A percentile compares a stretch with the other conserved stretches of the same genome.
Evolutionary conservation across 2,113 vertebrate genomes (phyloP).

Genomic region (Xenopus laevis): DNA sequence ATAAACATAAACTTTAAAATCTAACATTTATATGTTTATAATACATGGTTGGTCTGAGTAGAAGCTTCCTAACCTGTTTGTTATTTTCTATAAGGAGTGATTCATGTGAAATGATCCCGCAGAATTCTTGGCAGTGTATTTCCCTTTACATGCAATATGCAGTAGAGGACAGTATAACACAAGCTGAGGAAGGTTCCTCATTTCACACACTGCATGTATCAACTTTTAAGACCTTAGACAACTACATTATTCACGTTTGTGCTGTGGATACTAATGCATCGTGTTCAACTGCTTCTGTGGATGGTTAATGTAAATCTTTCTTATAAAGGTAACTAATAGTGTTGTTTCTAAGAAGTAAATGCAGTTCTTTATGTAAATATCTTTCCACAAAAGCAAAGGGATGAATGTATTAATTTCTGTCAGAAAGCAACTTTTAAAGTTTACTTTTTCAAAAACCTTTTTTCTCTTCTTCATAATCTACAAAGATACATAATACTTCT

Average conservation of each 20-base stretch:
- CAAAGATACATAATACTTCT: neutral
- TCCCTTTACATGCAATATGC: neutral
- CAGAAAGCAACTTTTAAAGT: too few species aligned
- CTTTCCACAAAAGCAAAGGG: neutral
- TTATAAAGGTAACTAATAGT: constrained; percentile 4
- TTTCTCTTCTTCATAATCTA: neutral
- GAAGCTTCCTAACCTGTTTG: too few species aligned
- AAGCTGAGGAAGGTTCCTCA: neutral
- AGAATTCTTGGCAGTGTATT: too few species aligned
- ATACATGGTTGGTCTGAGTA: too few species aligned
- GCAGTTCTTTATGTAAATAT: neutral
- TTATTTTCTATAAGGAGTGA: too few species aligned
- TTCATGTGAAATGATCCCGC: too few species aligned
- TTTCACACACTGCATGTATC: neutral
- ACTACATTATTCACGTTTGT: constrained; percentile 4
- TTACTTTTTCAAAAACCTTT: too few species aligned
- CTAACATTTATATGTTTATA: too few species aligned
- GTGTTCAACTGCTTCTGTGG: neutral
- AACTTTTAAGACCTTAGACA: neutral
- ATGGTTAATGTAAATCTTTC: constrained; percentile 8
- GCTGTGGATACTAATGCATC: constrained; percentile 11
- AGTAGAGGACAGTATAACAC: constrained; percentile 32
- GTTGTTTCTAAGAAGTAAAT: neutral
- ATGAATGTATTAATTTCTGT: too few species aligned
- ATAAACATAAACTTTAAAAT: too few species aligned